Percentiles rank a stretch among this genome's conserved stretches.
phyloP scores from a whole-genome alignment of 1,140 invertebrate species.

The Eurytemora carolleeae region DNA sequence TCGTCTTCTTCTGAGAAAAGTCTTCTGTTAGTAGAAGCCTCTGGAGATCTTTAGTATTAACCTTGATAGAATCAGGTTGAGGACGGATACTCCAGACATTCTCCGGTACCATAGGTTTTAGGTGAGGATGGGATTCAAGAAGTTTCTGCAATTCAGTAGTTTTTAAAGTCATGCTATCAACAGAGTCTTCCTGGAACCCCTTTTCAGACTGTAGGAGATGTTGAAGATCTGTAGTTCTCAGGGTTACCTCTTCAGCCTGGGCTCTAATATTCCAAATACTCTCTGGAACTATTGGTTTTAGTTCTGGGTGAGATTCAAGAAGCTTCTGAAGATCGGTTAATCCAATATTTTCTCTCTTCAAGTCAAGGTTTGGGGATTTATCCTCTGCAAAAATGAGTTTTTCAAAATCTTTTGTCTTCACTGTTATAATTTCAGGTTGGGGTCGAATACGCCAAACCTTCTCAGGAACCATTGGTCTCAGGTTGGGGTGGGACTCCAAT shows the following conservation, averaged over 20 bases:
- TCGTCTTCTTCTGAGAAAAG: neutral
- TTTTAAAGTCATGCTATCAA: no score
- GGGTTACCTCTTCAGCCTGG: no score
- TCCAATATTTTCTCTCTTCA: no score
- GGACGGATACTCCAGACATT: neutral
- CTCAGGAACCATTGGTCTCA: neutral
- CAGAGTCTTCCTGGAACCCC: no score
- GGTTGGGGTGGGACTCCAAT: neutral
- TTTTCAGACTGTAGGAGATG: no score
- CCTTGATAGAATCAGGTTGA: no score
- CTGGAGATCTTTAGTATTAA: no score
- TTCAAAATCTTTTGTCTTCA: neutral
- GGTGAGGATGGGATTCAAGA: neutral
- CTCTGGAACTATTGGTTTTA: neutral
- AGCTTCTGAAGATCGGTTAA: neutral
- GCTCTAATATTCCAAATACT: neutral
- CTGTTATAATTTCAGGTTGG: neutral
- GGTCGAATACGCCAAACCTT: neutral
- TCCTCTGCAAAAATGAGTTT: no score
- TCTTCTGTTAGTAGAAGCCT: no score
- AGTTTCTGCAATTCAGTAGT: neutral
- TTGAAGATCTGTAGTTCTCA: no score
- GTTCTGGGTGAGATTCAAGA: neutral
- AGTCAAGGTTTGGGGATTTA: no score
- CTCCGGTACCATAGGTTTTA: neutral